Evolutionary conservation across 2,888 invertebrate genomes (phyloP).

Genomic region (Polyommatus icarus): DNA sequence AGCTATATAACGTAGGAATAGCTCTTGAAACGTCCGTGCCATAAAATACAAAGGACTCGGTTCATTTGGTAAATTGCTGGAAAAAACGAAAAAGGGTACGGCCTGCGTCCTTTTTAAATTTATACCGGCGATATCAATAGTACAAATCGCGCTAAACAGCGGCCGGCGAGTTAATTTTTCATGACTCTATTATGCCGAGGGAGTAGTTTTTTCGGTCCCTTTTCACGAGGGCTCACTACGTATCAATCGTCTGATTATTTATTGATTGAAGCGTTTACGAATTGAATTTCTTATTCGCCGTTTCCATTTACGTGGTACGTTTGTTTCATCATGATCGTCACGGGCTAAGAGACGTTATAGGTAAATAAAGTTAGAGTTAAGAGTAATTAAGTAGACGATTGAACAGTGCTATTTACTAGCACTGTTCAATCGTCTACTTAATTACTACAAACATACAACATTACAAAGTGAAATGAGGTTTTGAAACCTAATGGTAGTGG

Average conservation of each 20-base stretch:
- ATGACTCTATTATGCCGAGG: constrained; percentile 21
- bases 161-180: constrained; percentile 20
- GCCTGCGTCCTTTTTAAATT: neutral
- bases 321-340: neutral
- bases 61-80: neutral
- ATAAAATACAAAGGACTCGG: neutral
- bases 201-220: neutral
- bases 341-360: neutral
- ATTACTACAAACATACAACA: too few species aligned
- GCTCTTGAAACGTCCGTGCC: neutral
- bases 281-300: constrained; percentile 22
- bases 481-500: too few species aligned
- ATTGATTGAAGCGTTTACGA: constrained; percentile 20
- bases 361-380: neutral
- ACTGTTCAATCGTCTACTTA: too few species aligned
- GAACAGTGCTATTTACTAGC: too few species aligned
- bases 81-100: constrained; percentile 17
- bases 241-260: constrained; percentile 25
- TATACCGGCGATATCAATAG: constrained; percentile 23
- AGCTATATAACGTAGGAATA: neutral
- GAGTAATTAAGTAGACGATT: too few species aligned
- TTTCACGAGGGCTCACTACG: constrained; percentile 18
- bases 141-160: constrained; percentile 23
- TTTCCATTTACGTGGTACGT: constrained; percentile 4
- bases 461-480: too few species aligned